phyloP scores from a whole-genome alignment of 1,140 invertebrate genomes.

The Magallana gigas region DNA sequence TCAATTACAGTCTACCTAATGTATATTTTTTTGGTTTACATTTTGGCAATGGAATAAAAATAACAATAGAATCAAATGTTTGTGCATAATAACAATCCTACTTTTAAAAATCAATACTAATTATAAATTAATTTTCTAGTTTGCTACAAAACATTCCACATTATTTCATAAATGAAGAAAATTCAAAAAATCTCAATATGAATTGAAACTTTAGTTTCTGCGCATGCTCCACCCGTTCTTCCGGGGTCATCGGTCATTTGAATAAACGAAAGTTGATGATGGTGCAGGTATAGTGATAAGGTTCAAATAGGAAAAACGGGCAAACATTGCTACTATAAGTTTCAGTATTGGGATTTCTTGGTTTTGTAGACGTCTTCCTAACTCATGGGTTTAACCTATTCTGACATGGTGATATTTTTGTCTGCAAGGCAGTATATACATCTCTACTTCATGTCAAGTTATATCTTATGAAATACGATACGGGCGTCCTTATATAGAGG shows the following conservation, averaged over 20 bases:
- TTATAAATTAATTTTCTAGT: neutral
- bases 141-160: constrained; percentile 24
- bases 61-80: neutral
- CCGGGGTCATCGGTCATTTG: constrained; percentile 30
- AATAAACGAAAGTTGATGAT: constrained; percentile 32
- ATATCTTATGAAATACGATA: constrained; percentile 19
- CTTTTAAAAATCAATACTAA: neutral
- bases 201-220: constrained; percentile 26
- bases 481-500: constrained; percentile 11
- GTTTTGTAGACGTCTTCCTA: neutral
- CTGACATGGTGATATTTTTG: neutral
- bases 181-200: constrained; percentile 14
- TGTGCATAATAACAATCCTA: constrained; percentile 5
- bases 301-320: constrained; percentile 1
- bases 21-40: neutral
- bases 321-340: constrained; percentile 7
- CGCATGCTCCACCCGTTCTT: constrained; percentile 6
- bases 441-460: neutral
- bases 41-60: constrained; percentile 11
- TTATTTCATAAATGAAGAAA: neutral
- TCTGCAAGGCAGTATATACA: constrained; percentile 10
- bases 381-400: neutral
- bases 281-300: neutral
- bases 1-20: too few relatives aligned
- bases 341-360: constrained; percentile 26